Percentiles rank a stretch among this genome's conserved stretches.
These are phyloP conservation scores for Dryas iulia DNA, from an alignment of 1,140 invertebrate species.

Conservation along the genomic window DNA sequence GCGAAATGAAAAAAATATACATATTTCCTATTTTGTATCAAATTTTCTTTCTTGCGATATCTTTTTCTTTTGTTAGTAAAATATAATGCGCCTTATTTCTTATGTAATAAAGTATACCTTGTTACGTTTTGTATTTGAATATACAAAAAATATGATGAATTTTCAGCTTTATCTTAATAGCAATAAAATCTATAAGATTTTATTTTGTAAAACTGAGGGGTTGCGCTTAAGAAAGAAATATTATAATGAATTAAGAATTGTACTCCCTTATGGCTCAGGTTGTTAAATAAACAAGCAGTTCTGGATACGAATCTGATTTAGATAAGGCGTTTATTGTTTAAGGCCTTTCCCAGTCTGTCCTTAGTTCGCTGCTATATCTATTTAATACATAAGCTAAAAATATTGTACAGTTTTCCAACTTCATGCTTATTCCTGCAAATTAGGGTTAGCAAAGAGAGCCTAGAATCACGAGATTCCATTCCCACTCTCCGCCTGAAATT, in stretches of 20 bases:
- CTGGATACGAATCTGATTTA: no score
- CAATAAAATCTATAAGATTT: neutral
- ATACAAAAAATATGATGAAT: neutral
- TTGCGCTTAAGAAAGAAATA: neutral
- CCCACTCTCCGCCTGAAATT: no score
- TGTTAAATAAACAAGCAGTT: no score
- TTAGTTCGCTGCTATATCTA: no score
- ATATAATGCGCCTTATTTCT: neutral
- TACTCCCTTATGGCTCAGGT: neutral
- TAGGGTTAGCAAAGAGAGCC: no score
- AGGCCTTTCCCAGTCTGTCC: no score
- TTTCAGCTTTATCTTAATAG: neutral
- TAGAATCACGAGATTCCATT: no score
- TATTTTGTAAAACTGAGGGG: neutral
- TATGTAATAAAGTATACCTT: neutral
- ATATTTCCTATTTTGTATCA: slow-evolving; percentile 31
- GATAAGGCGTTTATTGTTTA: no score
- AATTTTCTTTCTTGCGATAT: neutral
- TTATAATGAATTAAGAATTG: neutral
- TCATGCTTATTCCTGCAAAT: no score
- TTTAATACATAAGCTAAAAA: no score
- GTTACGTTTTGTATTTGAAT: neutral
- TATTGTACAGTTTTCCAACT: no score
- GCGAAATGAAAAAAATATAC: slow-evolving; percentile 43
- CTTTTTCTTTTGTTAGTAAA: neutral